These are phyloP conservation scores for Typhlichthys eigenmanni DNA, from an alignment of 2,797 vertebrate genomes.

Conservation along the genomic window DNA sequence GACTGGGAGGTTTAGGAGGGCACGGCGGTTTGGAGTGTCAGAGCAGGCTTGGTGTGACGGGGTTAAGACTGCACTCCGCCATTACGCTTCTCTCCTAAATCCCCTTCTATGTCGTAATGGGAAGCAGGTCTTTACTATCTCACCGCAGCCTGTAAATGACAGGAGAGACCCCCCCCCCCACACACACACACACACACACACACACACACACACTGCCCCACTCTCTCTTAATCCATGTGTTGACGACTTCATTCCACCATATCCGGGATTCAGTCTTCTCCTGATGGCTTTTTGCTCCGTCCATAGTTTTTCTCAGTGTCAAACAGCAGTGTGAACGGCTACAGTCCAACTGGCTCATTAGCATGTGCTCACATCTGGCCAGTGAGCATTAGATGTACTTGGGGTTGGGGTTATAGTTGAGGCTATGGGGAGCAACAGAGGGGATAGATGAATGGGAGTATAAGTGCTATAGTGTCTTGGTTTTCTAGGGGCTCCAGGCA, in stretches of 20 bases:
- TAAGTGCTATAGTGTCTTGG: slow-evolving; percentile 14
- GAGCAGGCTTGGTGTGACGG: slow-evolving; percentile 40
- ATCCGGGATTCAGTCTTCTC: slow-evolving; percentile 20
- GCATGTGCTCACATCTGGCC: neutral
- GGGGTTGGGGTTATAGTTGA: slow-evolving; percentile 27
- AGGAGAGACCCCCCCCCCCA: slow-evolving; percentile 20
- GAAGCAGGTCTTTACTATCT: slow-evolving; percentile 60
- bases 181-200: too few species aligned
- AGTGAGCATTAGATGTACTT: slow-evolving; percentile 29
- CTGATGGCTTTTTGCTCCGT: slow-evolving; percentile 25
- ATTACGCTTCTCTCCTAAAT: slow-evolving; percentile 57
- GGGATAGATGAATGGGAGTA: slow-evolving; percentile 47
- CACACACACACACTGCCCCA: slow-evolving; percentile 1
- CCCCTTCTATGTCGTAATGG: slow-evolving; percentile 54
- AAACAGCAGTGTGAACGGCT: slow-evolving; percentile 10
- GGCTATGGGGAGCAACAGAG: slow-evolving; percentile 19
- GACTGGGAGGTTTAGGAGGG: slow-evolving; percentile 40
- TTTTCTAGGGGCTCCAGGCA: slow-evolving; percentile 45
- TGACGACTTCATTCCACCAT: slow-evolving; percentile 13
- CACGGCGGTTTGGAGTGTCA: slow-evolving; percentile 54
- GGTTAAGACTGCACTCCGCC: slow-evolving; percentile 65
- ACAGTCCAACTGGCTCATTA: slow-evolving; percentile 37
- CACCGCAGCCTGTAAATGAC: slow-evolving; percentile 10
- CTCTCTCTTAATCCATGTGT: slow-evolving; percentile 13
- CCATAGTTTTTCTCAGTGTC: slow-evolving; percentile 24